Percentiles rank a stretch among this genome's conserved stretches.
phyloP scores from a whole-genome alignment of 2,113 vertebrate species.

The Toxotes chatareus region DNA sequence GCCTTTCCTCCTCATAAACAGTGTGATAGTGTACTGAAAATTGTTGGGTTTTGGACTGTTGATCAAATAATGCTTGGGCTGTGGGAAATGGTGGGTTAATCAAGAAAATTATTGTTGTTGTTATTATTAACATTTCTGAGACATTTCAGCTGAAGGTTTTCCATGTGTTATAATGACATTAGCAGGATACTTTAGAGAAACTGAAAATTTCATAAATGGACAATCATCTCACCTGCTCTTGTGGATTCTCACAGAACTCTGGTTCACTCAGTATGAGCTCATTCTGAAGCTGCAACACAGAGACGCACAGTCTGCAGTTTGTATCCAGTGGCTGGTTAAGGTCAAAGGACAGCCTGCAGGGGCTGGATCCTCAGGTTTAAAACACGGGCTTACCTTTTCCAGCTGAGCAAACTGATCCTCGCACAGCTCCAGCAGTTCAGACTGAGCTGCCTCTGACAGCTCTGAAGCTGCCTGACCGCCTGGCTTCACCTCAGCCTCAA shows the following conservation, averaged over 20 bases:
- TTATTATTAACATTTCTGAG: too few relatives aligned
- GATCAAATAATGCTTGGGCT: not conserved
- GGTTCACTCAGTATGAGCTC: conserved; percentile 75
- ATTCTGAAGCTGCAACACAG: conserved; percentile 82
- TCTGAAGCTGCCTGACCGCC: not conserved
- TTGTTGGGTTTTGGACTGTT: not conserved
- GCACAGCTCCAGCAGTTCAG: conserved; percentile 74
- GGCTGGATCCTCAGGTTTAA: not conserved
- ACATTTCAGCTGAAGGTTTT: not conserved
- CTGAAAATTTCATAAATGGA: not conserved
- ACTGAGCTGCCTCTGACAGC: conserved; percentile 67
- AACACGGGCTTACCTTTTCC: conserved; percentile 62
- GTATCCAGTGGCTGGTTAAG: not conserved
- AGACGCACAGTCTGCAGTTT: conserved; percentile 29
- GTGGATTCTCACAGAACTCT: conserved; percentile 62
- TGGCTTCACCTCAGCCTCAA: conserved; percentile 48
- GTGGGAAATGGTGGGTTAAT: too few relatives aligned
- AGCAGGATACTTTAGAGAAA: not conserved
- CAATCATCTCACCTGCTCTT: conserved; percentile 73
- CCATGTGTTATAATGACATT: not conserved
- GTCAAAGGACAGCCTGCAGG: too few relatives aligned
- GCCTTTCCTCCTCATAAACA: not conserved
- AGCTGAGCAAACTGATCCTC: conserved; percentile 80
- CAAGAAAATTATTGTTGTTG: too few relatives aligned
- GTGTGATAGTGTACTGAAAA: not conserved